Evolutionary conservation across 2,113 vertebrate genomes (phyloP).

Genomic region (Mohoua ochrocephala): DNA sequence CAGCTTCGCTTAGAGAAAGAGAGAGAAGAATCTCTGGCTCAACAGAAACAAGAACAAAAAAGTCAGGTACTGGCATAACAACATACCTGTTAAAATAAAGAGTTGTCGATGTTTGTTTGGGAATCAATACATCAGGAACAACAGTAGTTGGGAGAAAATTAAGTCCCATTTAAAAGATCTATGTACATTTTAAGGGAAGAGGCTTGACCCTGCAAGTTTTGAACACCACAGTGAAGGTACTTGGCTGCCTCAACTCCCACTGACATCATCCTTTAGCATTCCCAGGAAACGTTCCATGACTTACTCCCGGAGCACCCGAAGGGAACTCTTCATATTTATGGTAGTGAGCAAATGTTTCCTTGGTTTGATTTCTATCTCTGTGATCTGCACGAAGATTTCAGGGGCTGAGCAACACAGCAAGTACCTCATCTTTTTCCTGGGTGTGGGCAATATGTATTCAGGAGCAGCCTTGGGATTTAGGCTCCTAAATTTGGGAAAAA

Average conservation of each 20-base stretch:
- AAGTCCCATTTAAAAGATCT: background rate
- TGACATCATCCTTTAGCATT: conserved; percentile 6
- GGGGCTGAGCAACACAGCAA: background rate
- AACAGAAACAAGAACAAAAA: conserved; percentile 95
- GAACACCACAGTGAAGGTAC: background rate
- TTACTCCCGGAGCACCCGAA: background rate
- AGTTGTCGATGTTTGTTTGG: background rate
- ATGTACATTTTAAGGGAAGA: background rate
- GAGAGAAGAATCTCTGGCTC: conserved; percentile 86
- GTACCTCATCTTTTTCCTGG: background rate
- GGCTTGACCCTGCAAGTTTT: background rate
- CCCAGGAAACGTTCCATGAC: background rate
- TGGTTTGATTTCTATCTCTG: conserved; percentile 8
- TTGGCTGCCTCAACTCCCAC: background rate
- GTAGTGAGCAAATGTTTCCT: conserved; percentile 1
- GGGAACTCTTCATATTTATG: background rate
- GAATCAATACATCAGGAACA: background rate
- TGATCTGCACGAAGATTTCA: background rate
- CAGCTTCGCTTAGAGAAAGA: conserved; percentile 93
- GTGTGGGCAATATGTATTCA: background rate
- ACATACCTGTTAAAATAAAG: background rate
- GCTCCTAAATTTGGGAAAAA: background rate
- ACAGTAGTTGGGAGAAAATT: background rate
- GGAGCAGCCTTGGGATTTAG: background rate
- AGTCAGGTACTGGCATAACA: conserved; percentile 81